Conservation (phyloP, 2,113 vertebrate genomes). For the Macaca mulatta region DNA sequence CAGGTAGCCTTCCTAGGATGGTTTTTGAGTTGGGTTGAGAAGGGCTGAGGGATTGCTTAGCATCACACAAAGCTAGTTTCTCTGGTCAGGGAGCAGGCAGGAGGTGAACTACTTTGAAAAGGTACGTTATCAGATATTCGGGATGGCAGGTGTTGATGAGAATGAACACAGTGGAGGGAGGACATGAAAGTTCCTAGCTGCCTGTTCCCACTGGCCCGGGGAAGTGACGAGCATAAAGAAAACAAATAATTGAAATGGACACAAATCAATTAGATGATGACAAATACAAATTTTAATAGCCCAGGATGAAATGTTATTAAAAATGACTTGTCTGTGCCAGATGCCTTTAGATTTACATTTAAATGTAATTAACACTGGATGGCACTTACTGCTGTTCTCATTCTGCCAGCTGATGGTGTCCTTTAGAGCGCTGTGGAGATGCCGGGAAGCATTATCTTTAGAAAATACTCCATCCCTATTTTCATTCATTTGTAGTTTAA, state of each 20-base stretch:
- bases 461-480: background rate
- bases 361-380: constrained; percentile 31
- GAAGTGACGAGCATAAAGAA: background rate
- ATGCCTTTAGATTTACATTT: constrained; percentile 53
- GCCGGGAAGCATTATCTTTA: background rate
- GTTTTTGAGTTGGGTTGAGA: background rate
- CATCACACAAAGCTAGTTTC: background rate
- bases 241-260: constrained; percentile 52
- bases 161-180: fast-evolving
- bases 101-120: background rate
- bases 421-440: background rate
- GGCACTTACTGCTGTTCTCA: background rate
- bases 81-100: background rate
- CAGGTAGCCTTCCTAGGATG: background rate
- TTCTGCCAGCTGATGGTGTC: background rate
- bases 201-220: background rate
- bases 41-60: background rate
- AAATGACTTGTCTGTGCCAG: constrained; percentile 35
- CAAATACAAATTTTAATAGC: constrained; percentile 50
- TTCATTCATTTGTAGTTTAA: constrained; percentile 19
- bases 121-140: background rate
- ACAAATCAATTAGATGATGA: constrained; percentile 68
- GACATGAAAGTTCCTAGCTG: background rate
- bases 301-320: constrained; percentile 52
- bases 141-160: background rate